phyloP scores from a whole-genome alignment of 2,797 vertebrate species.

The Falco rusticolus region DNA sequence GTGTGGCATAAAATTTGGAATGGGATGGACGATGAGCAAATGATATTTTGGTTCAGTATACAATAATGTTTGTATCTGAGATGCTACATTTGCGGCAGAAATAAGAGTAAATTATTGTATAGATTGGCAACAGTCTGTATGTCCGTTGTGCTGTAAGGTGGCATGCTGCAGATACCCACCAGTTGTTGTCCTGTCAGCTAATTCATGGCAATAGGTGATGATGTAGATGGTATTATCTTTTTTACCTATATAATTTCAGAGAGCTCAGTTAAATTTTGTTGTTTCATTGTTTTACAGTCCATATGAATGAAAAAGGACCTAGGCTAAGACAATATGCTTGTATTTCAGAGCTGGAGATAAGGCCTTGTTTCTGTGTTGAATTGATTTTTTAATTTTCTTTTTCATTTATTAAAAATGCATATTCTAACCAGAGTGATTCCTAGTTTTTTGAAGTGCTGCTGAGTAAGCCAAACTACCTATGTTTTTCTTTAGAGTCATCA shows the following conservation, averaged over 20 bases:
- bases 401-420: constrained; percentile 8
- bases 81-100: neutral
- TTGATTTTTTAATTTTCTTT: neutral
- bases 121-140: neutral
- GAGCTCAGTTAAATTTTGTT: neutral
- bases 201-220: neutral
- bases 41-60: neutral
- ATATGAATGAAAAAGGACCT: neutral
- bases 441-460: neutral
- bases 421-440: neutral
- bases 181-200: neutral
- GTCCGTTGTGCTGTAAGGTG: neutral
- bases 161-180: neutral
- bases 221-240: neutral
- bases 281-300: neutral
- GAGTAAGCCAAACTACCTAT: neutral
- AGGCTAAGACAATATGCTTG: neutral
- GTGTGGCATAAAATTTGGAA: neutral
- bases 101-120: neutral
- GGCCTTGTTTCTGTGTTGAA: neutral
- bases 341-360: neutral
- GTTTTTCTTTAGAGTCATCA: constrained; percentile 4
- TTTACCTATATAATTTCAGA: neutral
- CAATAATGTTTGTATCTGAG: neutral
- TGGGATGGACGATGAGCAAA: neutral